These are phyloP conservation scores for Zapornia atra DNA, from an alignment of 2,113 vertebrate species.

Conservation along the genomic window DNA sequence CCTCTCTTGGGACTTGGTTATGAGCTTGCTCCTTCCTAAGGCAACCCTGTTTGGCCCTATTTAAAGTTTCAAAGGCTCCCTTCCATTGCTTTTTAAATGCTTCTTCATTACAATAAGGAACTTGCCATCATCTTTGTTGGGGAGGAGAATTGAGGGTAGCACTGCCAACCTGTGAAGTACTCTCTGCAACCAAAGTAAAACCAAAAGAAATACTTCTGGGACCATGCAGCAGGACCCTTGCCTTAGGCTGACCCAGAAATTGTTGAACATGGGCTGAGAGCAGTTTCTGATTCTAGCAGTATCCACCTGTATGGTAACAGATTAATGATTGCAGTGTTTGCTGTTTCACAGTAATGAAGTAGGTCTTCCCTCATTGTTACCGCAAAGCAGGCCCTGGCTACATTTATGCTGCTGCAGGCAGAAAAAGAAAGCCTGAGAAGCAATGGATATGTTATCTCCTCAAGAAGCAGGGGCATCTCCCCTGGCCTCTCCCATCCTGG, in stretches of 20 bases:
- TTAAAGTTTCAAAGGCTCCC: background rate
- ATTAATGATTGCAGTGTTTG: background rate
- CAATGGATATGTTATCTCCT: background rate
- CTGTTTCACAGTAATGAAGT: background rate
- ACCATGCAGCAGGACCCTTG: background rate
- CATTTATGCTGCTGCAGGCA: background rate
- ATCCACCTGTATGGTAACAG: background rate
- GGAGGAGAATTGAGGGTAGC: background rate
- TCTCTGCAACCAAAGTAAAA: background rate
- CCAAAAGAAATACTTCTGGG: background rate
- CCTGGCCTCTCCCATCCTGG: constrained; percentile 9
- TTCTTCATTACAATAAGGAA: background rate
- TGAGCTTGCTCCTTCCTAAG: background rate
- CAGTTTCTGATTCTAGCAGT: background rate
- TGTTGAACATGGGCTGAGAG: background rate
- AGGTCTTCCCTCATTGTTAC: background rate
- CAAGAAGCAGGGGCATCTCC: background rate
- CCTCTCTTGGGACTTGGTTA: background rate
- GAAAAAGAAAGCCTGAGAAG: constrained; percentile 11
- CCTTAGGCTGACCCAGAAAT: background rate
- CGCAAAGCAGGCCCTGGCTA: background rate
- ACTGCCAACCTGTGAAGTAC: background rate
- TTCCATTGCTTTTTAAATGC: background rate
- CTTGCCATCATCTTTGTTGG: background rate
- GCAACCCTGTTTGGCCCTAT: background rate